phyloP scores from a whole-genome alignment of 2,797 vertebrate species.

The Hirundo rustica region DNA sequence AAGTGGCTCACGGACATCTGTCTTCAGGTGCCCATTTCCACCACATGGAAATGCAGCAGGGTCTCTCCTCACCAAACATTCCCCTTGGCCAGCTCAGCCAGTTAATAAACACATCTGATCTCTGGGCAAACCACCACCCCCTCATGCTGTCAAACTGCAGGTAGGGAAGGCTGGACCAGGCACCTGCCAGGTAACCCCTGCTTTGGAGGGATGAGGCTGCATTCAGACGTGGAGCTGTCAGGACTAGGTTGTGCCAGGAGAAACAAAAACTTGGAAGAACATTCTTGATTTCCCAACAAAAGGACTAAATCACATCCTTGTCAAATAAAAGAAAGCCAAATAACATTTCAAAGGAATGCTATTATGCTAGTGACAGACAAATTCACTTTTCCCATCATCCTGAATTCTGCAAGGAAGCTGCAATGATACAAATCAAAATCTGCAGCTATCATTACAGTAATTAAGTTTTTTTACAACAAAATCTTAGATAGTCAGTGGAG shows the following conservation, averaged over 20 bases:
- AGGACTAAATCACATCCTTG: background rate
- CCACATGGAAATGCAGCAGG: background rate
- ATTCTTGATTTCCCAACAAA: background rate
- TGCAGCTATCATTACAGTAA: background rate
- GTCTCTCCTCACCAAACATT: background rate
- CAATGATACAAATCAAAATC: background rate
- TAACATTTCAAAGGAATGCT: background rate
- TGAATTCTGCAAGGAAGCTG: background rate
- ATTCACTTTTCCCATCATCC: background rate
- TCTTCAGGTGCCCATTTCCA: background rate
- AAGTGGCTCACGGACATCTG: background rate
- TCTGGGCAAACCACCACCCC: background rate
- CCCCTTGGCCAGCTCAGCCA: background rate
- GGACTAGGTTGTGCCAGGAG: fast-evolving
- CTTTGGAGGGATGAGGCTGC: background rate
- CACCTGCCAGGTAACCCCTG: fast-evolving
- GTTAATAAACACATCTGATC: background rate
- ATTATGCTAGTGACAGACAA: background rate
- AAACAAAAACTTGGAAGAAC: background rate
- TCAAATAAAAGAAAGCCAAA: background rate
- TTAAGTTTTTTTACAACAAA: background rate
- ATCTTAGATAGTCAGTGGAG: background rate
- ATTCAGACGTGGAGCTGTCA: background rate
- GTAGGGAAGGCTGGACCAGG: background rate
- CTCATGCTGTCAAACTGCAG: background rate